phyloP scores from a whole-genome alignment of 92 coral and sea anemone species.

The Virgularia gustaviana region DNA sequence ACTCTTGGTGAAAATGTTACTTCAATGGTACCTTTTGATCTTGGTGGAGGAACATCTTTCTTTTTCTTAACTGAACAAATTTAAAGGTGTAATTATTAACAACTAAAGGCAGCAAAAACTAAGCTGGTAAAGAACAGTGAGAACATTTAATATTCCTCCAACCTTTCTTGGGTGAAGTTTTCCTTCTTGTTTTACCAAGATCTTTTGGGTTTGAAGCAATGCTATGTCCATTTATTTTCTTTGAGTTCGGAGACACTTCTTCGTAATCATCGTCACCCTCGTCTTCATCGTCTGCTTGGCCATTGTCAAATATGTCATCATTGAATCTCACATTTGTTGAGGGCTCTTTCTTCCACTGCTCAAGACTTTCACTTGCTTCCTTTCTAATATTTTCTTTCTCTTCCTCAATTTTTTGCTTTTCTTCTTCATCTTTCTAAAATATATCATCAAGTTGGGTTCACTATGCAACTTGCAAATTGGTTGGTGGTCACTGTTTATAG shows the following conservation, averaged over 20 bases:
- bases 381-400: conserved; percentile 75
- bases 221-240: no score
- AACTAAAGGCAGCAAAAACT: no score
- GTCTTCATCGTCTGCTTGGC: conserved; percentile 60
- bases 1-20: conserved; percentile 89
- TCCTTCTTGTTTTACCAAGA: neutral
- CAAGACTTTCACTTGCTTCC: conserved; percentile 74
- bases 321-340: neutral
- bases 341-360: conserved; percentile 62
- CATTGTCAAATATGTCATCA: conserved; percentile 3
- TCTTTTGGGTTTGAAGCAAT: no score
- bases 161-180: neutral
- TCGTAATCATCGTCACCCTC: conserved; percentile 31
- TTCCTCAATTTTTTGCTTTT: conserved; percentile 70
- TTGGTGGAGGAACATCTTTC: conserved; percentile 67
- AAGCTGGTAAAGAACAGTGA: no score
- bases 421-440: conserved; percentile 81
- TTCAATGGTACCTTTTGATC: conserved; percentile 73
- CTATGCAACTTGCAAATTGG: neutral
- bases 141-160: conserved; percentile 5
- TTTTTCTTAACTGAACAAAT: conserved; percentile 24
- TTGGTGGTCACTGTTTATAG: neutral
- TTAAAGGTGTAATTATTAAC: neutral
- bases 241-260: no score
- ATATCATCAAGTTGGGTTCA: neutral